Evolutionary conservation across 1,140 invertebrate species (phyloP).

Genomic region (Parasteatoda tepidariorum): DNA sequence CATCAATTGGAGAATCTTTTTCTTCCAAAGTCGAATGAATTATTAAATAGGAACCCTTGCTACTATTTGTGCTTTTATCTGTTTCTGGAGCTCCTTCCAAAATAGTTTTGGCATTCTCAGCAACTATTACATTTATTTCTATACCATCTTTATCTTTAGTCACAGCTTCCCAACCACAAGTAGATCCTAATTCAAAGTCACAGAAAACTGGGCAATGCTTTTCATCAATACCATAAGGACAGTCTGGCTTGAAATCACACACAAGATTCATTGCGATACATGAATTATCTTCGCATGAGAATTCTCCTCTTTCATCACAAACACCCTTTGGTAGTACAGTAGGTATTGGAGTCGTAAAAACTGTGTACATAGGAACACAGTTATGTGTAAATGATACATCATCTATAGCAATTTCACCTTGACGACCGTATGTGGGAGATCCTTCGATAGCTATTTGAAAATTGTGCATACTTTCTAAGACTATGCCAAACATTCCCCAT

Average conservation of each 20-base stretch:
- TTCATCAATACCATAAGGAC: conserved; percentile 60
- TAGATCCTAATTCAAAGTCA: conserved; percentile 60
- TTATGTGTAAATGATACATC: conserved; percentile 60
- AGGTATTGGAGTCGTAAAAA: conserved; percentile 31
- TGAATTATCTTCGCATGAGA: conserved; percentile 61
- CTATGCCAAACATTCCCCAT: conserved; percentile 12
- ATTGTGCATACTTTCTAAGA: neutral
- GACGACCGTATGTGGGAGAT: neutral
- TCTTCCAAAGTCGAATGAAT: neutral
- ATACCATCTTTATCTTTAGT: neutral
- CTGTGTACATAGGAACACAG: conserved; percentile 27
- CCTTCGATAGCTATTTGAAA: conserved; percentile 42
- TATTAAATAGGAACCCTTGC: conserved; percentile 18
- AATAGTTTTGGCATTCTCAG: neutral
- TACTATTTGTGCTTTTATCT: conserved; percentile 19
- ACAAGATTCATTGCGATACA: conserved; percentile 39
- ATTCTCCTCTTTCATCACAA: conserved; percentile 34
- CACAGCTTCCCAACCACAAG: conserved; percentile 12
- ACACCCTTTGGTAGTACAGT: conserved; percentile 20
- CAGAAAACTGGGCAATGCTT: conserved; percentile 55
- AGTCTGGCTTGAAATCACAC: conserved; percentile 62
- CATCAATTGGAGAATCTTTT: neutral
- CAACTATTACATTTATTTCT: neutral
- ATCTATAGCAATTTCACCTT: conserved; percentile 61
- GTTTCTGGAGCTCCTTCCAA: neutral